These are phyloP conservation scores for Ceyx margarethae DNA, from an alignment of 2,113 vertebrate genomes.

Conservation along the genomic window DNA sequence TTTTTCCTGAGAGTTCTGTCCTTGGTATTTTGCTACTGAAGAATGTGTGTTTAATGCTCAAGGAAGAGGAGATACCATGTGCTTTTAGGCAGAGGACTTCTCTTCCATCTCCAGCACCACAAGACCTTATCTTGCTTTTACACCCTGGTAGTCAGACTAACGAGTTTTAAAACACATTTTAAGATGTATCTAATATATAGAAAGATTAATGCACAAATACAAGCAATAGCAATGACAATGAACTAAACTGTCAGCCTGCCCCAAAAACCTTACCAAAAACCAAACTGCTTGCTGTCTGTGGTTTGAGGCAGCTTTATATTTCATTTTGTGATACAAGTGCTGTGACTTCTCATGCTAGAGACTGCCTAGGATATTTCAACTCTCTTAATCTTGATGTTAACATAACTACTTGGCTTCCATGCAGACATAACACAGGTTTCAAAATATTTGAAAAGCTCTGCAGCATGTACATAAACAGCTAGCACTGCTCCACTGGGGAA, in stretches of 20 bases:
- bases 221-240: neutral
- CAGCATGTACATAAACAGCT: neutral
- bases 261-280: neutral
- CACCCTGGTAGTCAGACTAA: neutral
- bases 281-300: neutral
- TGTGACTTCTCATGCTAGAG: neutral
- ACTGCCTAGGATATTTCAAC: neutral
- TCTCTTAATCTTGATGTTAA: neutral
- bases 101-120: neutral
- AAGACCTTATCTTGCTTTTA: neutral
- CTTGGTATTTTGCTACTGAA: neutral
- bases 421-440: neutral
- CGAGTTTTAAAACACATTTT: neutral
- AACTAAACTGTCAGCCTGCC: neutral
- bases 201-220: neutral
- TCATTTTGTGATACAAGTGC: neutral
- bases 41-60: fast-evolving
- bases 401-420: neutral
- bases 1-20: neutral
- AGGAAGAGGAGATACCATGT: neutral
- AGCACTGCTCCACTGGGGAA: neutral
- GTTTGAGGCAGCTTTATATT: neutral
- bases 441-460: neutral
- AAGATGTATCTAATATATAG: neutral
- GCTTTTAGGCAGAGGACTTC: neutral